Evolutionary conservation across 2,797 vertebrate genomes (phyloP), one percentile per base, ranked within the genome.

Genomic region (Muraenolepis orangiensis): DNA sequence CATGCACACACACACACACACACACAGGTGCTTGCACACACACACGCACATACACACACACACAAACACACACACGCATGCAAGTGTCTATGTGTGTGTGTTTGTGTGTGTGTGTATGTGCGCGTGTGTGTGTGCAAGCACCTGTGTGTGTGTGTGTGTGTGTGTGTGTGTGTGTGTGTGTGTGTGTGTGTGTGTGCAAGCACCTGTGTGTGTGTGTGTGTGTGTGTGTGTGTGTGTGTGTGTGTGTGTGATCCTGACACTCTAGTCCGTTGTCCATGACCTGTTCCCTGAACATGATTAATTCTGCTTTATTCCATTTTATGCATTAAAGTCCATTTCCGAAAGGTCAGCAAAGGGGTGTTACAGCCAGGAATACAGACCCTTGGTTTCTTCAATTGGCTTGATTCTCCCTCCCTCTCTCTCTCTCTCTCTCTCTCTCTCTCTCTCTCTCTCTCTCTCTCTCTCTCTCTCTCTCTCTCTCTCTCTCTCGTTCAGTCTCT

Each of bases 261-360:
- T 75, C 82, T 83, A 80, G 81, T 80, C 82, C 80, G 74, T 81
- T 80, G 86, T 84, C 87, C 87, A 13, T 90, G 88, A 90, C 88
- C 87, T 71, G 36, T 84, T 86, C 85, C 86, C 85, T 81, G 68
- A 85, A 83, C 82, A 86, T 88, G 88, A 91, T 92, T 91, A 86
- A 90, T 88, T 90, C 85, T 1, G 74, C 81, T 89, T 89, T 87
- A 90, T 86, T 88, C 86, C 83, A 88, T 85, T 88, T 89, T 83
- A 89, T 89, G 87, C 86, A 89, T 91, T 89, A 86, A 90, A 89
- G 83, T 88, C 84, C 81, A 88, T 86, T 87, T 88, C 81, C 83
- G 74, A 90, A 90, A 91, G 87, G 89, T 92, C 89, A 91, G 82
- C 70, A 78, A 76, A 77, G 84, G 84, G 85, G 81, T 77, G 84